Conservation (phyloP, 1,140 invertebrate genomes). For the Oscheius sp. region DNA sequence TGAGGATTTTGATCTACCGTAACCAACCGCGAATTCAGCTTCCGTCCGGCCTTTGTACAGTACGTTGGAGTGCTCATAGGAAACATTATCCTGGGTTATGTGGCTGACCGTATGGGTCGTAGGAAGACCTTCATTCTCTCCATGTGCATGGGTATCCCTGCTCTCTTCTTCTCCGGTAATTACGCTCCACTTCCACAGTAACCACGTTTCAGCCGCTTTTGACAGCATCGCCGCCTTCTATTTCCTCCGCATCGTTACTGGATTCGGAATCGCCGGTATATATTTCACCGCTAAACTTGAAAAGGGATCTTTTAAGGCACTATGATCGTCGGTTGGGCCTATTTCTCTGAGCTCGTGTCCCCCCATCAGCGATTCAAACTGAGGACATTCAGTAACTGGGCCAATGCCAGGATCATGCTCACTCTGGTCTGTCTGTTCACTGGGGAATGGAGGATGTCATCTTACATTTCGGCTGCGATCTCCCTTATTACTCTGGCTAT, state of each 20-base stretch:
- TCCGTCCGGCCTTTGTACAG: slow-evolving; percentile 30
- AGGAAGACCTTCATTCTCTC: slow-evolving; percentile 32
- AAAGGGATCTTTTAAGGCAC: slow-evolving; percentile 3
- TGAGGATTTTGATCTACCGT: neutral
- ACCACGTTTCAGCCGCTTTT: neutral
- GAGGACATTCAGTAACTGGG: slow-evolving; percentile 35
- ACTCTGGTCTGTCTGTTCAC: slow-evolving; percentile 28
- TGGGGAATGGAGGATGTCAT: slow-evolving; percentile 31
- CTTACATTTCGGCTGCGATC: slow-evolving; percentile 27
- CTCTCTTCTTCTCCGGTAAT: slow-evolving; percentile 7
- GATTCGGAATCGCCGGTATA: slow-evolving; percentile 26
- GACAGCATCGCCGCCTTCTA: slow-evolving; percentile 24
- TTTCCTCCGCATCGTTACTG: slow-evolving; percentile 22
- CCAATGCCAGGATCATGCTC: slow-evolving; percentile 30
- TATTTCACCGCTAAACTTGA: neutral
- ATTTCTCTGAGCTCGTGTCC: slow-evolving; percentile 28
- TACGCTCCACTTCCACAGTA: neutral
- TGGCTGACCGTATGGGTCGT: slow-evolving; percentile 27
- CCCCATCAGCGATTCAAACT: slow-evolving; percentile 32
- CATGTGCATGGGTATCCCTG: slow-evolving; percentile 27
- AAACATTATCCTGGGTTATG: slow-evolving; percentile 31
- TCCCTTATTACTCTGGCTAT: slow-evolving; percentile 23
- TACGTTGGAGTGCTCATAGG: slow-evolving; percentile 29
- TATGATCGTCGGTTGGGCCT: slow-evolving; percentile 37
- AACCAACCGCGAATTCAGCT: neutral